Base-by-base conservation (phyloP, 2,888 invertebrate genomes). In the Folsomia manolachei region DNA sequence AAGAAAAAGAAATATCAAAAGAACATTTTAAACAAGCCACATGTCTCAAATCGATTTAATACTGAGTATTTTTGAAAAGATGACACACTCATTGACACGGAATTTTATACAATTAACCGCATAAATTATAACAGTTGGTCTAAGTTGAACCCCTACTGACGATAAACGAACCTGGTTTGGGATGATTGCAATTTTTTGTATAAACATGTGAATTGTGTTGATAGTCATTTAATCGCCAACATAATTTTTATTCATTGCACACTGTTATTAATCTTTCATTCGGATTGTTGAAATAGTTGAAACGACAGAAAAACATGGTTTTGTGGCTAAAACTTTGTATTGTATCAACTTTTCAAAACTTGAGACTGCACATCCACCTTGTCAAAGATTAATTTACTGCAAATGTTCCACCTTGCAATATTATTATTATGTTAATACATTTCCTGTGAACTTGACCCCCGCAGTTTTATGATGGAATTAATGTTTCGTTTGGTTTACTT, bases 271-370 rank as follows among this genome's bases (percentile, higher is more conserved):
- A 60, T 11, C n/a, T 23, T 60, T 60, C 14, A 39, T 39, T 39
- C 14, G 39, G 14, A 39, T 39, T 39, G 39, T 39, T 39, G 39
- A 9, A 39, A 39, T n/a, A n/a, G n/a, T n/a, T n/a, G n/a, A n/a
- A n/a, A n/a, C n/a, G n/a, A n/a, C n/a, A n/a, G n/a, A n/a, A n/a
- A 23, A 18, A 52, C 52, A 56, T 23, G 24, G 24, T 26, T 62
- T 24, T 62, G 25, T 25, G 26, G 62, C 26, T 62, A 24, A 62
- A 62, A 25, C 62, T 25, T 25, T 25, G 62, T 62, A 25, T 26
- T 62, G 21, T 63, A 63, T 63, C 64, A 27, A 63, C 14, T 26
- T 39, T 39, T 39, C n/a, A 39, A 14, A 39, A 39, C 39, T 39
- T 39, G 39, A 39, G 14, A 39, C 14, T 39, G 14, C 39, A 39